Evolutionary conservation across 2,888 invertebrate genomes (phyloP), one percentile per base, ranked within the genome.

Genomic region (Melanostoma mellinum): DNA sequence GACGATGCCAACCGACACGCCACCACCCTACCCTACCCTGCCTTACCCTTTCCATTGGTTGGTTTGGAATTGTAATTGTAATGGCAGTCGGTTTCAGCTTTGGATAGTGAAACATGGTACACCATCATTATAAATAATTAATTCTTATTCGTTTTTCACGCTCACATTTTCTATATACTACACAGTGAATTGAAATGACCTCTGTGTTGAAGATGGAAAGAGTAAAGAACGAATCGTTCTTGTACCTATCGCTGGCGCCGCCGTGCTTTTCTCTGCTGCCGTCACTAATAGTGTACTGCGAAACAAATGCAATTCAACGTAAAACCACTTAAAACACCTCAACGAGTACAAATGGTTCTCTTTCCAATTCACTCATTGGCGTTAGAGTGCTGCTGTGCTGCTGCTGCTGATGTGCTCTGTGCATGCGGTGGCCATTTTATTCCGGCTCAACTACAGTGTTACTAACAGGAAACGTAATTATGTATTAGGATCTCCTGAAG

Each of bases 71-170:
- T 50, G 50, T 50, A 50, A 50, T 32, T 20, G 42, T 46, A 55
- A 33, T 53, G 61, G 53, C n/a, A 36, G 35, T 40, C 53, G 50
- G 20, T 20, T 20, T 20, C 20, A 20, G 20, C 20, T 20, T 20
- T n/a, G 20, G 40, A 35, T 77, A 76, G 82, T 60, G 53, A 78
- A 81, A 72, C 65, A 81, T 76, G 67, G 55, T 48, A 40, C 10
- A 63, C 82, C 77, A 71, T 65, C 55, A 61, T 71, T 71, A 42
- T 82, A 68, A 75, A 84, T 79, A 71, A 79, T 79, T 84, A 71
- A 78, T 79, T 67, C 55, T 69, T 60, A 56, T 67, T 58, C 35
- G 65, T 74, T 67, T 79, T 71, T 75, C 58, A 40, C 69, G 71
- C 65, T 65, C 71, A 60, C 53, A 20, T 20, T 20, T 78, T 67